Percentiles rank a stretch among this genome's conserved stretches.
Conservation (phyloP, 2,797 vertebrate genomes). For the Epinephelus coioides region DNA sequence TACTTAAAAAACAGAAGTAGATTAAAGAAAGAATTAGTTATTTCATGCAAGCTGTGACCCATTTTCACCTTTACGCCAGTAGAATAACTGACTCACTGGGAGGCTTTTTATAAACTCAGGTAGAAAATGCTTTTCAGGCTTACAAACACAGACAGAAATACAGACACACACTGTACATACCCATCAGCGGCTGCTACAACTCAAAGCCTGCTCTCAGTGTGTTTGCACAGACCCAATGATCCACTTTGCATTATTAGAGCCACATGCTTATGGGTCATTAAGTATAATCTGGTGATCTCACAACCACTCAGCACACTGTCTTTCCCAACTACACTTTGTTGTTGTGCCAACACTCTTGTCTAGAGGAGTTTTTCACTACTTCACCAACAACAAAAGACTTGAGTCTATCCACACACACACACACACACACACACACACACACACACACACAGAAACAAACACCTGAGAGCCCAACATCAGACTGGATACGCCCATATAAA, state of each 20-base stretch:
- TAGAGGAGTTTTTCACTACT: constrained; percentile 19
- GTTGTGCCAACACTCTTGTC: constrained; percentile 22
- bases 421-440: background rate
- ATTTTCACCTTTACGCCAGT: background rate
- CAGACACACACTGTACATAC: constrained; percentile 4
- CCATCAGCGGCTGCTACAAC: constrained; percentile 11
- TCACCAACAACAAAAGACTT: constrained; percentile 3
- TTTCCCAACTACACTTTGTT: constrained; percentile 12
- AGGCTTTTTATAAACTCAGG: background rate
- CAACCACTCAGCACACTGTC: constrained; percentile 18
- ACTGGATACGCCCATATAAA: constrained; percentile 21
- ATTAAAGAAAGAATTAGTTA: no score
- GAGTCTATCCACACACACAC: constrained; percentile 13
- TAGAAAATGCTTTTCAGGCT: background rate
- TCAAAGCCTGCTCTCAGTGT: constrained; percentile 28
- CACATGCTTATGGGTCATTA: constrained; percentile 61
- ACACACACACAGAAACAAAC: constrained; percentile 4
- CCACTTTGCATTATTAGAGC: constrained; percentile 52
- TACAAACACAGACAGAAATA: constrained; percentile 3
- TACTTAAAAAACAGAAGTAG: background rate
- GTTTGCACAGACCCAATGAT: constrained; percentile 46
- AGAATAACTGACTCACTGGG: background rate
- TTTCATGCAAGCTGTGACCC: background rate
- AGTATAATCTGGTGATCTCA: constrained; percentile 66
- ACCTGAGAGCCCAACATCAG: background rate